phyloP scores from a whole-genome alignment of 2,797 vertebrate genomes.

The Rhabdomys pumilio region DNA sequence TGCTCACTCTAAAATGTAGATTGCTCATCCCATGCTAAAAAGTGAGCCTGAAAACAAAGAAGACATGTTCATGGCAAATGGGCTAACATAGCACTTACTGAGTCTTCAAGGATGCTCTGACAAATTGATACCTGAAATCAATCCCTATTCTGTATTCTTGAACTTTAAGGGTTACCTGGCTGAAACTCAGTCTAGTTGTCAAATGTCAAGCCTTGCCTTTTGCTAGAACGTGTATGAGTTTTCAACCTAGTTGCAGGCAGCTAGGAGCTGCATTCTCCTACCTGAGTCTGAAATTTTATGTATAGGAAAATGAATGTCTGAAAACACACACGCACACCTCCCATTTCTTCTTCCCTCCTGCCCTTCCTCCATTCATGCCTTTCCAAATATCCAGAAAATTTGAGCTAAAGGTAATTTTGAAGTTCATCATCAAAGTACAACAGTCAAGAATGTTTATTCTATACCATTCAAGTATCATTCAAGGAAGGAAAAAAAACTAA shows the following conservation, averaged over 20 bases:
- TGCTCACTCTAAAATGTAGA: background rate
- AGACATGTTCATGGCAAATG: background rate
- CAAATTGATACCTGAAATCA: background rate
- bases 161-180: slow-evolving; percentile 10
- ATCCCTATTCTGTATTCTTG: background rate
- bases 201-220: background rate
- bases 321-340: background rate
- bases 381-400: background rate
- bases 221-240: background rate
- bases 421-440: background rate
- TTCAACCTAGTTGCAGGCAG: slow-evolving; percentile 15
- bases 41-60: background rate
- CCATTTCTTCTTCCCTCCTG: background rate
- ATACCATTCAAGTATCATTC: slow-evolving; percentile 1
- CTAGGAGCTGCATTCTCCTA: background rate
- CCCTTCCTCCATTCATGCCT: background rate
- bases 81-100: background rate
- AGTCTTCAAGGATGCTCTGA: background rate
- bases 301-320: slow-evolving; percentile 2
- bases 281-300: background rate
- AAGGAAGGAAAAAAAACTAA: background rate
- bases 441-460: slow-evolving; percentile 57
- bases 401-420: background rate
- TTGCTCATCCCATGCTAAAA: background rate
- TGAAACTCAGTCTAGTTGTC: background rate